Base-by-base conservation (phyloP, 1,140 invertebrate genomes). In the Drosophila santomea region DNA sequence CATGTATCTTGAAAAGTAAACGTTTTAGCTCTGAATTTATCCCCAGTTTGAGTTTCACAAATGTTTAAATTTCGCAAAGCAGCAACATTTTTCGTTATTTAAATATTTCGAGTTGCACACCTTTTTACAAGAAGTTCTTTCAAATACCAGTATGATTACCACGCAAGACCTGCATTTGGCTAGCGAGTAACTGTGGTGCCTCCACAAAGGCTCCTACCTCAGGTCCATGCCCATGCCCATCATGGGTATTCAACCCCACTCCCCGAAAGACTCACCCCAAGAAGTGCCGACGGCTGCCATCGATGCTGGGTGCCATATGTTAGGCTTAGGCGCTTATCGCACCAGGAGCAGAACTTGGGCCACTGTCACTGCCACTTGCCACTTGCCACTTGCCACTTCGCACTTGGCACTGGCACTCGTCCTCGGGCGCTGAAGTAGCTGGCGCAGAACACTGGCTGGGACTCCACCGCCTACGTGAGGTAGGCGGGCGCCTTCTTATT, bases 401-500 rank as follows among this genome's bases (percentile, higher is more conserved):
- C 28, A 28, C 28, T 28, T 28, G 28, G 28, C 28, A 32, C 32
- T 32, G 66, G 47, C 73, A 75, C 81, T 81, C 82, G 73, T 78
- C 64, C 50, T 32, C 51, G 74, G 80, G 68, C 64, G 61, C 47
- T 78, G 82, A 88, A 88, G 76, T 69, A 68, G 78, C 83, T 86
- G 82, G 35, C 83, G 75, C 83, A 83, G 75, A 88, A 86, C 43
- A 86, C 83, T 86, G 78, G 67, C 55, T 88, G 83, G 83, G 83
- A 88, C 56, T 79, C 61, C 39, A 35, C 64, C 45, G 52, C 82
- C 82, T 85, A 85, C 81, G 80, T 85, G 81, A 69, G 79, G 81
- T 85, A 85, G 81, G 81, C 56, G 41, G 66, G 54, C 83, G 85
- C 84, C 90, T 90, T 89, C 85, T 90, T 89, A 90, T 91, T 91